These are phyloP conservation scores for Elachura formosa DNA, from an alignment of 2,113 vertebrate genomes.

Conservation along the genomic window DNA sequence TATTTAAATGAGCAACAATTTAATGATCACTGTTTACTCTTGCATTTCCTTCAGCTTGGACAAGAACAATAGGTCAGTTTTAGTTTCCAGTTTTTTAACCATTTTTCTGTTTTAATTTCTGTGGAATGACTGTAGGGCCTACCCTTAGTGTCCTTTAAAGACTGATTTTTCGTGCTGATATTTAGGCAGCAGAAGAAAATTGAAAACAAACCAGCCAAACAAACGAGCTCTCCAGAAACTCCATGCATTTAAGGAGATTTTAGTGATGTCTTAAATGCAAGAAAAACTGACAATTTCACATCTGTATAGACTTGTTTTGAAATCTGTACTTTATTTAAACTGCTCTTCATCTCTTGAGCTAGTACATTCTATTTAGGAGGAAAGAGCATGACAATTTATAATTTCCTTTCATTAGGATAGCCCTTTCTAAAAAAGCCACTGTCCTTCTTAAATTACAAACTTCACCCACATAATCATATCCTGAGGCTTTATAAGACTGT, in stretches of 20 bases:
- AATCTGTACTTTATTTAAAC: background rate
- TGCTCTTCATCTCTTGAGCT: background rate
- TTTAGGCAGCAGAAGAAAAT: background rate
- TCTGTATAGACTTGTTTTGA: background rate
- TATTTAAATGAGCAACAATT: background rate
- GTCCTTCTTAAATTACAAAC: background rate
- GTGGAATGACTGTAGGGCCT: background rate
- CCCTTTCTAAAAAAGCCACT: background rate
- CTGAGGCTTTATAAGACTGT: background rate
- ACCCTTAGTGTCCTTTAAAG: background rate
- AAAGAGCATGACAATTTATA: background rate
- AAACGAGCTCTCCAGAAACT: background rate
- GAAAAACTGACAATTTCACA: background rate
- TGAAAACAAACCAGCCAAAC: background rate
- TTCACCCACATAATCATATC: background rate
- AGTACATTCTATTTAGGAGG: background rate
- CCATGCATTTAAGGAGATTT: background rate
- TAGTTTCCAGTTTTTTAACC: constrained; percentile 14
- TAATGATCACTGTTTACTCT: background rate
- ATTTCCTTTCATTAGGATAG: background rate
- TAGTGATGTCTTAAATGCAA: background rate
- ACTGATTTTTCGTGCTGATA: background rate
- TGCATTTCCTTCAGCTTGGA: constrained; percentile 48
- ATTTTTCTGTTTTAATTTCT: background rate
- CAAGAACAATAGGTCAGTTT: constrained; percentile 41